These are phyloP conservation scores for Meloidogyne hapla DNA, from an alignment of 1,140 invertebrate species.

Conservation along the genomic window DNA sequence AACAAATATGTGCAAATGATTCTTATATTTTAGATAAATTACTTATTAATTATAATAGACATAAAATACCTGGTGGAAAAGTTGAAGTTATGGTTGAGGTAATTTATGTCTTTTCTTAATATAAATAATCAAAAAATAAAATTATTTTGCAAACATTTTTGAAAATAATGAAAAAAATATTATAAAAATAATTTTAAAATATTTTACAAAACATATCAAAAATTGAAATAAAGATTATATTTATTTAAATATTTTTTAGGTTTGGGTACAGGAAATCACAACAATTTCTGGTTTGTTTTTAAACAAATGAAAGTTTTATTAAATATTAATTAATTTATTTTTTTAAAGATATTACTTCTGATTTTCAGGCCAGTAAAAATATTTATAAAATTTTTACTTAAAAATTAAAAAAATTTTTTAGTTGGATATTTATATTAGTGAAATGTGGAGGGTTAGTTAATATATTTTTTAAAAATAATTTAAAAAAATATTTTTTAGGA, in stretches of 20 bases:
- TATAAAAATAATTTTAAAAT: too few relatives aligned
- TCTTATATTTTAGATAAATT: slow-evolving; percentile 54
- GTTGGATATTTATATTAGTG: slow-evolving; percentile 62
- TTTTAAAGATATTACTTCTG: slow-evolving; percentile 55
- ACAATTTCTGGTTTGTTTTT: slow-evolving; percentile 46
- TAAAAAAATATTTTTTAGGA: slow-evolving; percentile 1
- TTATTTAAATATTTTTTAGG: slow-evolving; percentile 43
- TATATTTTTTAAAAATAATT: neutral
- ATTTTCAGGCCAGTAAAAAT: slow-evolving; percentile 51
- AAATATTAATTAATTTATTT: neutral
- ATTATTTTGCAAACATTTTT: too few relatives aligned
- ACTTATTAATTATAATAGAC: slow-evolving; percentile 57
- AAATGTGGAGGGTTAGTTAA: slow-evolving; percentile 51
- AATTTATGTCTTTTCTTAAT: neutral
- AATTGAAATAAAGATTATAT: too few relatives aligned
- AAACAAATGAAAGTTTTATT: neutral
- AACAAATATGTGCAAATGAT: slow-evolving; percentile 57
- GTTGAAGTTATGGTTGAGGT: slow-evolving; percentile 51
- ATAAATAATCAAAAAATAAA: too few relatives aligned
- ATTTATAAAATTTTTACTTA: neutral
- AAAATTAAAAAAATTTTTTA: slow-evolving; percentile 32
- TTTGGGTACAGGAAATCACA: slow-evolving; percentile 64
- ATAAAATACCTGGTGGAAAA: slow-evolving; percentile 62
- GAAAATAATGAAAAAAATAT: too few relatives aligned
- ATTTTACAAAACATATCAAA: too few relatives aligned